phyloP scores from a whole-genome alignment of 2,113 vertebrate genomes.

The Sigmodon hispidus region DNA sequence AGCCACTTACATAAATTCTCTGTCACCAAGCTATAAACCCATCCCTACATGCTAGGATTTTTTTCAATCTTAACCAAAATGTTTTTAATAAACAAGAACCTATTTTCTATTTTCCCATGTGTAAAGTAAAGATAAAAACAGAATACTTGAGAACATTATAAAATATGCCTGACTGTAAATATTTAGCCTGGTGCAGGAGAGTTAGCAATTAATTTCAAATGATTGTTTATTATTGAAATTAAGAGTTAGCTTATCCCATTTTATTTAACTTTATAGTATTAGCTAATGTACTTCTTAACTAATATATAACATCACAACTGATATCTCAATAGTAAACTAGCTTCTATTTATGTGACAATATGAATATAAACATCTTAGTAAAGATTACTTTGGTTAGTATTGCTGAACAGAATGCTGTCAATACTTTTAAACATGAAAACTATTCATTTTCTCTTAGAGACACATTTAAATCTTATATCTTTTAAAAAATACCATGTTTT shows the following conservation, averaged over 20 bases:
- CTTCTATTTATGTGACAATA: not conserved
- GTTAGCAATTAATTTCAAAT: constrained; percentile 18
- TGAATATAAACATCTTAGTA: not conserved
- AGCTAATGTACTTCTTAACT: not conserved
- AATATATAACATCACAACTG: not conserved
- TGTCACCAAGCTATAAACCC: not conserved
- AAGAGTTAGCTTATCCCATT: constrained; percentile 15
- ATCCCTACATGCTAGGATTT: not conserved
- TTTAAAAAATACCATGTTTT: constrained; percentile 8
- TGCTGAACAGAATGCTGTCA: not conserved
- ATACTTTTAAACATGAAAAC: constrained; percentile 35
- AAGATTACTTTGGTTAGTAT: not conserved
- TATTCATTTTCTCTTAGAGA: constrained; percentile 4
- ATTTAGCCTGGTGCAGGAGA: not conserved
- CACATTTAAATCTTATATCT: not conserved
- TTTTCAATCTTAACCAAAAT: not conserved
- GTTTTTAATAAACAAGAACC: constrained; percentile 19
- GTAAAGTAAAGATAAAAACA: not conserved
- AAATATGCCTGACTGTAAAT: constrained; percentile 10
- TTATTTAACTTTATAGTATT: not conserved
- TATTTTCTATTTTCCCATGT: not conserved
- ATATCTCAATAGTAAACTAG: not conserved
- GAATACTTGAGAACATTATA: not conserved
- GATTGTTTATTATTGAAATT: constrained; percentile 31
- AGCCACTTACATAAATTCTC: not conserved